Conservation (phyloP, 2,888 invertebrate genomes). For the Pristionchus japonicus region DNA sequence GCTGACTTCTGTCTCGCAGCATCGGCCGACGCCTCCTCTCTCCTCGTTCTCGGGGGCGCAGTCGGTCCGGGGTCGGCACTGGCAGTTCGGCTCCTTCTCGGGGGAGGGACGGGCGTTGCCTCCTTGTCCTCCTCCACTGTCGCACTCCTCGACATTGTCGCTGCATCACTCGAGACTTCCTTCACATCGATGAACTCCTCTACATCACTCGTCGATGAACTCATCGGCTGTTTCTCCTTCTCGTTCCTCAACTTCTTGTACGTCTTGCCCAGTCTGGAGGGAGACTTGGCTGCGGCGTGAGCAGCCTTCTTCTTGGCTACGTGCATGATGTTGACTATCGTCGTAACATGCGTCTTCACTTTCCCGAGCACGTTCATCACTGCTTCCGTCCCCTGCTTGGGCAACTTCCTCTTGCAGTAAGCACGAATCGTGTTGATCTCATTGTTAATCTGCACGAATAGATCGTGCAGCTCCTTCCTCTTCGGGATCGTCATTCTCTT, state of each 20-base stretch:
- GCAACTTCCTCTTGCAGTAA: slow-evolving; percentile 65
- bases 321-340: slow-evolving; percentile 57
- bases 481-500: slow-evolving; percentile 1
- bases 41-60: slow-evolving; percentile 39
- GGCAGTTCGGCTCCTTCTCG: slow-evolving; percentile 33
- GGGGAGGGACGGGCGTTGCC: slow-evolving; percentile 38
- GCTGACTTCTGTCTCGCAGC: neutral
- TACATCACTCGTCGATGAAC: neutral
- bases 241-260: slow-evolving; percentile 51
- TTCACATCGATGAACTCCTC: slow-evolving; percentile 21
- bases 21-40: neutral
- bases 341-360: slow-evolving; percentile 59
- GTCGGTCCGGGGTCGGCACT: slow-evolving; percentile 43
- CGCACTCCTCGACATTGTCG: slow-evolving; percentile 15
- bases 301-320: slow-evolving; percentile 50
- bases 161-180: neutral
- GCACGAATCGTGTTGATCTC: slow-evolving; percentile 70
- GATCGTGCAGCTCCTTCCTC: slow-evolving; percentile 61
- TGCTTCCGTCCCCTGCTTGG: slow-evolving; percentile 66
- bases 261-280: neutral
- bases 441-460: slow-evolving; percentile 68
- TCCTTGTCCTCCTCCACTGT: slow-evolving; percentile 3
- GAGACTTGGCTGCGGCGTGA: slow-evolving; percentile 7
- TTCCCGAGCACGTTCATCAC: slow-evolving; percentile 66
- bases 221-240: neutral